phyloP scores from a whole-genome alignment of 2,797 vertebrate genomes.

The Loris lydekkerianus region DNA sequence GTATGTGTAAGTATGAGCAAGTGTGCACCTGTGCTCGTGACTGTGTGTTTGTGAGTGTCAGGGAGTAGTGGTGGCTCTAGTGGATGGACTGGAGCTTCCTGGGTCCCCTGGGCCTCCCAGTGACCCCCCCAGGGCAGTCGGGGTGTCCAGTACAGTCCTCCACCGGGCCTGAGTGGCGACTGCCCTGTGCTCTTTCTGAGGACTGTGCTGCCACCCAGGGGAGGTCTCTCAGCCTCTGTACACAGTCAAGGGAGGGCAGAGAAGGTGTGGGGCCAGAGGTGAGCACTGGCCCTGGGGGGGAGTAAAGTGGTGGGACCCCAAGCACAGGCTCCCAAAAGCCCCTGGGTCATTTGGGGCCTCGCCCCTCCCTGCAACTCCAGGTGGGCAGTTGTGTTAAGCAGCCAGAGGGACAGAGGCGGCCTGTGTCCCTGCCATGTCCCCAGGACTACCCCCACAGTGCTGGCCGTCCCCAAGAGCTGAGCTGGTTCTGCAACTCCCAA shows the following conservation, averaged over 20 bases:
- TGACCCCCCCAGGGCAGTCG: too few relatives aligned
- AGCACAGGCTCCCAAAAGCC: neutral
- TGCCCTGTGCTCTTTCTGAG: neutral
- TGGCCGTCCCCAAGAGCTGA: neutral
- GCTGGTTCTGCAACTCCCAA: neutral
- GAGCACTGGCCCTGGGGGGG: too few relatives aligned
- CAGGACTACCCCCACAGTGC: too few relatives aligned
- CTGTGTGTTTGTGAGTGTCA: too few relatives aligned
- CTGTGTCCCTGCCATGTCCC: neutral
- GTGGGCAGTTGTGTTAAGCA: neutral
- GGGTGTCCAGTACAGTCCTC: too few relatives aligned
- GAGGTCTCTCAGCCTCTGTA: neutral
- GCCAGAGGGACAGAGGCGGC: too few relatives aligned
- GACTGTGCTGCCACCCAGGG: constrained; percentile 60
- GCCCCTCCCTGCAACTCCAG: neutral
- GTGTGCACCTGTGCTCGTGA: too few relatives aligned
- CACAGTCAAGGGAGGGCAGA: neutral
- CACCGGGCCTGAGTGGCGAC: too few relatives aligned
- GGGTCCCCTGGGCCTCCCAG: too few relatives aligned
- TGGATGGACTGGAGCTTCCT: neutral
- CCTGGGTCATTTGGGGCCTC: neutral
- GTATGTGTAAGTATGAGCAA: too few relatives aligned
- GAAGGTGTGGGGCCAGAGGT: neutral
- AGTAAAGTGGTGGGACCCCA: too few relatives aligned
- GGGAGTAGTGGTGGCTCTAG: neutral